phyloP scores from a whole-genome alignment of 2,113 vertebrate species.

The Pachyramphus minor region DNA sequence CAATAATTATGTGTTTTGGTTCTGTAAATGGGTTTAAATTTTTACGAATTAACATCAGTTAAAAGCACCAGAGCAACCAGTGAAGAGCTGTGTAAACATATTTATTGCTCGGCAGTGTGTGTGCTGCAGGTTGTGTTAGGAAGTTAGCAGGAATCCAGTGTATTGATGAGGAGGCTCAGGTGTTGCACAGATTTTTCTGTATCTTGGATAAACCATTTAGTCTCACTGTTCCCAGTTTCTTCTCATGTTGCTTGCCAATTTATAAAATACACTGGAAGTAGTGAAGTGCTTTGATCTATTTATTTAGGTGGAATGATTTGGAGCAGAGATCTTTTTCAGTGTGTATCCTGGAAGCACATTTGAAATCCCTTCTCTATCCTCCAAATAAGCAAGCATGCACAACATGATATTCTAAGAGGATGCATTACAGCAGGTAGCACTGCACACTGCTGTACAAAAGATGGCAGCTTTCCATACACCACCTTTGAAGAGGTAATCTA shows the following conservation, averaged over 20 bases:
- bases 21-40: not conserved
- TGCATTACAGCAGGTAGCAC: not conserved
- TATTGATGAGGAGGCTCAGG: not conserved
- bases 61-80: not conserved
- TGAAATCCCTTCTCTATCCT: not conserved
- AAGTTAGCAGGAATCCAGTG: not conserved
- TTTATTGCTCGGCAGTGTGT: not conserved
- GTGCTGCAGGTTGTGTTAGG: not conserved
- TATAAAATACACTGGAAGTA: not conserved
- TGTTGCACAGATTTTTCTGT: not conserved
- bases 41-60: not conserved
- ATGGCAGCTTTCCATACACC: not conserved
- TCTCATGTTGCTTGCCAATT: not conserved
- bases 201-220: not conserved
- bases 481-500: not conserved
- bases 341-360: not conserved
- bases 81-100: not conserved
- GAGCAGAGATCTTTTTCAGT: not conserved
- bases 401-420: not conserved
- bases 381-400: not conserved
- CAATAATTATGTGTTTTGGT: not conserved
- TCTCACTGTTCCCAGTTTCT: not conserved
- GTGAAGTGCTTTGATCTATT: not conserved
- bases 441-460: not conserved
- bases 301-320: not conserved